phyloP scores from a whole-genome alignment of 35 echinoderm and acorn worm genomes.

The Ophiothrix spiculata region DNA sequence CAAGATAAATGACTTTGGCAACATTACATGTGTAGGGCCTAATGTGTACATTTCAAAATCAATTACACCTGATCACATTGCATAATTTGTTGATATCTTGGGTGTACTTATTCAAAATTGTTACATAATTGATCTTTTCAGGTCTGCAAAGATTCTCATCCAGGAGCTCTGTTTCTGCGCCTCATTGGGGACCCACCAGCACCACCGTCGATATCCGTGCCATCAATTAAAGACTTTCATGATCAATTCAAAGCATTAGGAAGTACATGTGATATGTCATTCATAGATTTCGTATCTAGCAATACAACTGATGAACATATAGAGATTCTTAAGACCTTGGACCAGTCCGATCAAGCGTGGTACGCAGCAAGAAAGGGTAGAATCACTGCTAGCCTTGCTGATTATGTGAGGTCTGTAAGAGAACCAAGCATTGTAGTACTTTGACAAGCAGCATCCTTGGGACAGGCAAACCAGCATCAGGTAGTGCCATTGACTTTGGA shows the following conservation, averaged over 20 bases:
- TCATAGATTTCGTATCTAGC: constrained; percentile 6
- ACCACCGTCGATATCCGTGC: neutral
- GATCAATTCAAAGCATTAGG: neutral
- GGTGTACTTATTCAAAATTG: no score
- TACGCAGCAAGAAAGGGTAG: constrained; percentile 26
- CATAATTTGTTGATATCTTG: no score
- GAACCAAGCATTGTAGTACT: neutral
- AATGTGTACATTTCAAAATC: no score
- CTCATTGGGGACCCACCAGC: constrained; percentile 8
- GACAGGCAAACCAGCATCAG: neutral
- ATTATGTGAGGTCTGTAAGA: neutral
- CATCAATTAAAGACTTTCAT: constrained; percentile 28
- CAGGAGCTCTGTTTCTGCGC: neutral
- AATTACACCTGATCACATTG: no score
- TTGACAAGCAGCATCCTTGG: constrained; percentile 21
- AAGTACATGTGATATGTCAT: neutral
- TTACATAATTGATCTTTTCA: neutral
- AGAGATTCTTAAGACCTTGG: neutral
- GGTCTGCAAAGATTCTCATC: neutral
- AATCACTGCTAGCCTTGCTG: constrained; percentile 46
- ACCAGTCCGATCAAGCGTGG: constrained; percentile 38
- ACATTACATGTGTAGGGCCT: no score
- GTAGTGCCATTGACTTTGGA: constrained; percentile 21
- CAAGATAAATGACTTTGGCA: no score
- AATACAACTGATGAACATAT: constrained; percentile 25